Base-by-base conservation (phyloP, 2,888 invertebrate species). In the Eupithecia dodoneata region DNA sequence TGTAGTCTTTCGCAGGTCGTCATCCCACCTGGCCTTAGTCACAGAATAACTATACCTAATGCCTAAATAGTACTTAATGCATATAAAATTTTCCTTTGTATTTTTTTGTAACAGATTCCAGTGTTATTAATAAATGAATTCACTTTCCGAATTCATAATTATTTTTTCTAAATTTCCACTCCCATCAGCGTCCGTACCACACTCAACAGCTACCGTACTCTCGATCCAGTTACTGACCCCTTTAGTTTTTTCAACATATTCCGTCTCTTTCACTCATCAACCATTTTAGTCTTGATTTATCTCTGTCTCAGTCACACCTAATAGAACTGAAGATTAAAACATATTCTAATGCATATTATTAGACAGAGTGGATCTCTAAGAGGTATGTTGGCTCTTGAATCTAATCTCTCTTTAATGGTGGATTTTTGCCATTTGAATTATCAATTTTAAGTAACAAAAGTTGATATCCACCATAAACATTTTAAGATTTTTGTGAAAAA, bases 171-270 rank as follows among this genome's bases (percentile, higher is more conserved):
- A 52, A 4, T 12, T 63, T 59, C 69, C 18, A 73, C 67, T 65
- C 71, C 79, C 52, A 47, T 86, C 81, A 83, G 83, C 83, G 63
- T 65, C 83, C 80, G 83, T 87, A 85, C 88, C 72, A 77, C 76
- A 81, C 82, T 81, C 79, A 79, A 79, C 76, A 79, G 90, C 92
- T 91, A 90, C 91, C 87, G 92, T 89, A 89, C 88, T 85, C 87
- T 89, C 87, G 87, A 85, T 90, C 92, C 93, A 93, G 94, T 94
- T 94, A 93, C 88, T 91, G 94, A 91, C 94, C 94, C 91, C 92
- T 88, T 91, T 88, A 91, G 83, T 81, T 80, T 83, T 83, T 81
- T 87, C 67, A 76, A 83, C 82, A 88, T 91, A 89, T 89, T 87
- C 85, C 80, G 81, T 82, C 82, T 72, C 78, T 42, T 72, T 78